Evolutionary conservation across 2,797 vertebrate genomes (phyloP), one percentile per base, ranked within the genome.

Genomic region (Diceros bicornis): DNA sequence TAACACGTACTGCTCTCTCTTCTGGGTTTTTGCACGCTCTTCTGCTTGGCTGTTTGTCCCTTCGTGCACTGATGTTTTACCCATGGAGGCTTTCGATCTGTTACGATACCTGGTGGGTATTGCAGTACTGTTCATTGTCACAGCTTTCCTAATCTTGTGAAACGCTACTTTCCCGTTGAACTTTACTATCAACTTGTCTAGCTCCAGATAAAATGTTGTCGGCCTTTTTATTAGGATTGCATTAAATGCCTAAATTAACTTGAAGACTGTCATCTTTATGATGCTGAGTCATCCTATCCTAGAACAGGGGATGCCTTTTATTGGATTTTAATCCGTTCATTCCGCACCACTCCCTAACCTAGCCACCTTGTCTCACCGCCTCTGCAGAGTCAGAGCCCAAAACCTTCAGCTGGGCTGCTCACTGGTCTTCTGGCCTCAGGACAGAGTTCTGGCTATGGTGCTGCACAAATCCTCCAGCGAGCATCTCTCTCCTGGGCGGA

Each of bases 1-100:
- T 16, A 4, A 17, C 4, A 1, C 12, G 0, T 14, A 6, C 8
- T 9, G 0, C 61, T 23, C 27, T 32, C 47, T 7, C 11, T 34
- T 14, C 78, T 11, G 52, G n/a, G 3, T 10, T n/a, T 44, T 4
- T 13, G 4, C 14, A 29, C 34, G 29, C 55, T 20, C 52, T 50
- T 34, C 2, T 18, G 2, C 20, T 17, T 7, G 4, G 47, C 12
- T n/a, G 4, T 25, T 14, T 9, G 14, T 27, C 17, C 25, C 27
- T 27, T 68, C 47, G 10, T 1, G 11, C 29, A 7, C 77, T 4
- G 7, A 23, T 6, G 8, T 29, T 69, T 8, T 27, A 9, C 23
- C 79, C 41, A 7, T 2, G 2, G 37, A 17, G 23, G n/a, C 61
- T 23, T 27, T 27, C n/a, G 7, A 29, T 3, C n/a, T 27, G 29